Conservation (phyloP, 2,888 invertebrate genomes). For the Trypoxylon attenuatum region DNA sequence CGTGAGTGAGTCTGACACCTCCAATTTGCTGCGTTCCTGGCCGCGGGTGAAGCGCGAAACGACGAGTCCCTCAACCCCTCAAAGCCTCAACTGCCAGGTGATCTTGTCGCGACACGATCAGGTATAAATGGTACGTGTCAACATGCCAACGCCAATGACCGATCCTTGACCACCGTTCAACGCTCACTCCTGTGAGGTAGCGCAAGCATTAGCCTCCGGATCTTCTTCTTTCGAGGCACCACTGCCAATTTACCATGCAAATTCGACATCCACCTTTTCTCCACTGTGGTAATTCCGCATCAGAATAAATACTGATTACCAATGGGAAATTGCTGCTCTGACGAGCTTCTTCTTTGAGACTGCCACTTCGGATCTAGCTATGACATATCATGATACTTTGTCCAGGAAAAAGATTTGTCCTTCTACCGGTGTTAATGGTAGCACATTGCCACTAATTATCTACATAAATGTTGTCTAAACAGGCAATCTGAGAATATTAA, state of each 20-base stretch:
- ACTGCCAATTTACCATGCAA: slow-evolving; percentile 61
- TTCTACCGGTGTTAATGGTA: too few relatives aligned
- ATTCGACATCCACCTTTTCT: slow-evolving; percentile 35
- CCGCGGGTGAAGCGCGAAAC: too few relatives aligned
- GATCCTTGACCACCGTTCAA: slow-evolving; percentile 51
- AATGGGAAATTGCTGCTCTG: slow-evolving; percentile 47
- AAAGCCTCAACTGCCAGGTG: too few relatives aligned
- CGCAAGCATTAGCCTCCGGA: slow-evolving; percentile 5
- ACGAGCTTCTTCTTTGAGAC: slow-evolving; percentile 9
- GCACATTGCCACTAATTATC: too few relatives aligned
- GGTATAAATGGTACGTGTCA: slow-evolving; percentile 64
- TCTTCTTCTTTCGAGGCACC: slow-evolving; percentile 19
- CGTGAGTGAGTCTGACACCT: slow-evolving; percentile 33
- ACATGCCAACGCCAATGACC: slow-evolving; percentile 45
- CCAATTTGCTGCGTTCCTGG: slow-evolving; percentile 40
- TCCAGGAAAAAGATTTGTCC: too few relatives aligned
- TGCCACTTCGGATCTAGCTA: too few relatives aligned
- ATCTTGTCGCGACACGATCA: slow-evolving; percentile 50
- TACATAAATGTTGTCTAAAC: too few relatives aligned
- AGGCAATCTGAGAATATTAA: too few relatives aligned
- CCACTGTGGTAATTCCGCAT: slow-evolving; percentile 44
- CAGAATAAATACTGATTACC: slow-evolving; percentile 64
- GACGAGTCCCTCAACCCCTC: too few relatives aligned
- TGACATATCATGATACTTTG: too few relatives aligned
- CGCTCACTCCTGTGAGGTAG: slow-evolving; percentile 52